Base-by-base conservation (phyloP, 1,140 invertebrate species). In the Dreissena rostriformis region DNA sequence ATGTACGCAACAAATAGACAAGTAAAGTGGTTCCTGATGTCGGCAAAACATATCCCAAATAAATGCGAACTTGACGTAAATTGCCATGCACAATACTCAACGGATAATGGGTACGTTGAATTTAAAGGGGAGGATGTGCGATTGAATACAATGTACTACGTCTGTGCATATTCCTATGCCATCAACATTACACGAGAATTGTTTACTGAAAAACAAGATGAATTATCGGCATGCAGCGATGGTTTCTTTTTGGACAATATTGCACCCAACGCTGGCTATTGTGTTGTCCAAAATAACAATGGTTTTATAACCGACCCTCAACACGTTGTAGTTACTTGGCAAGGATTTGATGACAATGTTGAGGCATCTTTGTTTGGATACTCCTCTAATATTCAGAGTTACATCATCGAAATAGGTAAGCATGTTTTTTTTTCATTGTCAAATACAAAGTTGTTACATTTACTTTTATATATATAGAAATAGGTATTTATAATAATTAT, bases 191-290 rank as follows among this genome's bases (percentile, higher is more conserved):
- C 12, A 1, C 66, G 80, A 55, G 65, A 82, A 22, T 7, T 51
- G 19, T 75, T 68, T 17, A 55, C 52, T n/a, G 80, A 82, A 49
- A 51, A 17, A n/a, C 57, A 67, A 0, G 28, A 28, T 53, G 51
- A 74, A 76, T 57, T 81, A n/a, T 29, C n/a, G 17, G 55, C 39
- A 7, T 86, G 86, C 49, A 86, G 86, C 66, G 61, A 86, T 67
- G 86, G 86, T 1, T 77, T 86, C 29, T n/a, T 84, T 12, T 39
- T 86, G 6, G 74, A 86, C 66, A 49, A 55, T 24, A 68, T 17
- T 8, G 14, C 55, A 12, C 86, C 78, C 26, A 22, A 11, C n/a
- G n/a, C n/a, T n/a, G n/a, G n/a, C n/a, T n/a, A n/a, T n/a, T n/a
- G n/a, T n/a, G n/a, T n/a, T n/a, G 53, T 86, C 17, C 8, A 66